A percentile compares a stretch with the other conserved stretches of the same genome.
Conservation (phyloP, 2,888 invertebrate genomes). For the Eilema depressum region DNA sequence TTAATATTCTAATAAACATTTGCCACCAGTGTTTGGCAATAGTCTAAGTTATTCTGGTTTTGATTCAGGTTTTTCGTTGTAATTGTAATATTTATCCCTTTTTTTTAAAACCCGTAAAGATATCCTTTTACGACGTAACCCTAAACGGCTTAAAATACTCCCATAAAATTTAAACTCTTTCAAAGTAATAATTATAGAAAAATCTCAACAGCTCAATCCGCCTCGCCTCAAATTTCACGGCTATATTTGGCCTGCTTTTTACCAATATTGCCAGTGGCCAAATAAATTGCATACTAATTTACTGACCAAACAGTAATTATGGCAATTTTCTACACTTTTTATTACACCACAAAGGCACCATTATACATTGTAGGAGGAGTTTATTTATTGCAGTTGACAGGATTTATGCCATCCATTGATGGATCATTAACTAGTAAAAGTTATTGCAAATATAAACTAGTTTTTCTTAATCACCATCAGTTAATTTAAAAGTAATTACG, state of each 20-base stretch:
- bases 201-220: neutral
- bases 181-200: too few species aligned
- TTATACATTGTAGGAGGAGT: conserved; percentile 9
- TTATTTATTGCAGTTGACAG: conserved; percentile 4
- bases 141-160: too few species aligned
- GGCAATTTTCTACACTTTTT: conserved; percentile 9
- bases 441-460: conserved; percentile 12
- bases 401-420: conserved; percentile 15
- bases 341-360: neutral
- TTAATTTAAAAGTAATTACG: conserved; percentile 20
- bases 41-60: too few species aligned
- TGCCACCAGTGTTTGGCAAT: too few species aligned
- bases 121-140: too few species aligned
- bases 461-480: conserved; percentile 9
- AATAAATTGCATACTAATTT: conserved; percentile 1
- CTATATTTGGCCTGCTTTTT: neutral
- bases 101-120: too few species aligned
- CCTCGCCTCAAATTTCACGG: neutral
- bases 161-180: too few species aligned
- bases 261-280: neutral
- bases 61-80: too few species aligned
- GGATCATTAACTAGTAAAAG: conserved; percentile 11
- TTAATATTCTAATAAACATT: too few species aligned
- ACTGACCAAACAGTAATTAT: conserved; percentile 8
- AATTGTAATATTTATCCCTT: too few species aligned